Evolutionary conservation across 1,140 invertebrate genomes (phyloP).

Genomic region (Phenacoccus solenopsis): DNA sequence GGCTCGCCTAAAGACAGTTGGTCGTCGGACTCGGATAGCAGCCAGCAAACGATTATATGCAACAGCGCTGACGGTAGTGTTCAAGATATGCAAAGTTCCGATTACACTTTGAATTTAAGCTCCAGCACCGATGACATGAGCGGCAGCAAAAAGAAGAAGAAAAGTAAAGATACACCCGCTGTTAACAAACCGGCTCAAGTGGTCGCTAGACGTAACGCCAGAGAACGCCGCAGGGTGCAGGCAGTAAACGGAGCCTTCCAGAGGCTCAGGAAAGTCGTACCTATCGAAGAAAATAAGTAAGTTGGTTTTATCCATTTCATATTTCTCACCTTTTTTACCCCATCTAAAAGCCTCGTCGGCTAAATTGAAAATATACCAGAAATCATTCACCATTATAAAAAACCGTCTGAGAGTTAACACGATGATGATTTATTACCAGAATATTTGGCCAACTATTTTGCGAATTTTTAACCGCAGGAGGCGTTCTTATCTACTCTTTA

Average conservation of each 20-base stretch:
- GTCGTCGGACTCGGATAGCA: conserved; percentile 22
- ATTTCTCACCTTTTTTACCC: too few relatives aligned
- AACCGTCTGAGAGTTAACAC: background rate
- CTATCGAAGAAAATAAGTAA: conserved; percentile 34
- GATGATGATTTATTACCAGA: background rate
- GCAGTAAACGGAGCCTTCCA: conserved; percentile 43
- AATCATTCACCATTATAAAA: background rate
- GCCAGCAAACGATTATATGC: conserved; percentile 20
- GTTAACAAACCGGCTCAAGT: conserved; percentile 37
- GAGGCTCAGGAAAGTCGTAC: conserved; percentile 37
- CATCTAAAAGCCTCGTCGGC: too few relatives aligned
- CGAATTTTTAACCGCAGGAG: background rate
- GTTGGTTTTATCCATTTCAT: background rate
- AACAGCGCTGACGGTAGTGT: conserved; percentile 9
- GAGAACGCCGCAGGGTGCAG: conserved; percentile 42
- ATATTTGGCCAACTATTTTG: background rate
- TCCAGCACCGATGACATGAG: background rate
- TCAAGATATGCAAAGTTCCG: background rate
- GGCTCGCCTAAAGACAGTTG: conserved; percentile 12
- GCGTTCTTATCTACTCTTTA: background rate
- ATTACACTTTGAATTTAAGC: conserved; percentile 3
- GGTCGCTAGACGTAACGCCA: conserved; percentile 42
- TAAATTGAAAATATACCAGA: too few relatives aligned
- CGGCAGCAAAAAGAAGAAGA: conserved; percentile 8
- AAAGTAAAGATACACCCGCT: conserved; percentile 19